phyloP scores from a whole-genome alignment of 2,797 vertebrate genomes.

The Galagoides demidoff region DNA sequence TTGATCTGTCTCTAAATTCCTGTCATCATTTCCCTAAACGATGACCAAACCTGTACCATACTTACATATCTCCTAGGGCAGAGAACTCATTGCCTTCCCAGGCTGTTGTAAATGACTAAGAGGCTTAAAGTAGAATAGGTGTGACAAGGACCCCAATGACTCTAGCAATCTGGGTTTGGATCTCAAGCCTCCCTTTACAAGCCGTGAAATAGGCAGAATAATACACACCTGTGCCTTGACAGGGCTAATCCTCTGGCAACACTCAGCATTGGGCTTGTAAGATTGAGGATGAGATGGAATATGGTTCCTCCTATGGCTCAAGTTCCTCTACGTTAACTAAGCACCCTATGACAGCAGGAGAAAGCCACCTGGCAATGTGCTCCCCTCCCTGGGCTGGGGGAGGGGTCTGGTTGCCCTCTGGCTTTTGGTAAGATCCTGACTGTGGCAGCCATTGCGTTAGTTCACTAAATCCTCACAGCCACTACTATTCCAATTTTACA shows the following conservation, averaged over 20 bases:
- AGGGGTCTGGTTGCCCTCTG: not conserved
- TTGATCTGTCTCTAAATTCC: not conserved
- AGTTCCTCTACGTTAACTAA: not conserved
- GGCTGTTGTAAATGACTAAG: not conserved
- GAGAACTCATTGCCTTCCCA: not conserved
- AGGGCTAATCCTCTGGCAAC: too few species aligned
- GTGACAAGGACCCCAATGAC: not conserved
- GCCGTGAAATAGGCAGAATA: not conserved
- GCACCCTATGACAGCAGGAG: not conserved
- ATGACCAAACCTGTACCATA: not conserved
- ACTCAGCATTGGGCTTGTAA: fast-evolving
- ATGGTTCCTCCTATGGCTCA: not conserved
- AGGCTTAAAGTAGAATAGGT: not conserved
- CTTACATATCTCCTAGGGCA: not conserved
- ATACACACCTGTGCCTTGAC: not conserved
- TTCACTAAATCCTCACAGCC: not conserved
- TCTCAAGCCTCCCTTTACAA: not conserved
- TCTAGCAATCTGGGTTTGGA: not conserved
- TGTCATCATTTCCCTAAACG: not conserved
- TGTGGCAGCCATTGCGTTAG: too few species aligned
- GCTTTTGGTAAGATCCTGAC: not conserved
- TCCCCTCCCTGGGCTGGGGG: not conserved
- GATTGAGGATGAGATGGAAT: not conserved
- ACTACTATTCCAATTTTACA: not conserved
- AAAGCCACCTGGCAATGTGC: fast-evolving